phyloP scores from a whole-genome alignment of 2,113 vertebrate species.

The Heterochromis multidens region DNA sequence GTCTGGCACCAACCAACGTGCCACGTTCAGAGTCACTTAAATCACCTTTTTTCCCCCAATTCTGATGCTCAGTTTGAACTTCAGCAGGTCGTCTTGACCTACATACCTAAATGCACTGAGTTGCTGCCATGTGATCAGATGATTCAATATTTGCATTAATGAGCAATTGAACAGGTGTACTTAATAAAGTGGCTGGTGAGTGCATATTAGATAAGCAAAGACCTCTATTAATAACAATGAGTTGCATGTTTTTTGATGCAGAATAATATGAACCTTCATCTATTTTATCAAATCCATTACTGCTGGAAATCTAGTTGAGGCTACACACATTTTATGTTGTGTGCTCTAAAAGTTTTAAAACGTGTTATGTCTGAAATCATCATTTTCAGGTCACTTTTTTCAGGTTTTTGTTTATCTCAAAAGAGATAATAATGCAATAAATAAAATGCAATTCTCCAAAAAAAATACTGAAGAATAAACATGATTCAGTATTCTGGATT shows the following conservation, averaged over 20 bases:
- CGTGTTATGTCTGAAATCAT: neutral
- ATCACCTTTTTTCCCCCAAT: rapidly evolving
- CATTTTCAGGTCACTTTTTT: neutral
- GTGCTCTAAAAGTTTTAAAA: neutral
- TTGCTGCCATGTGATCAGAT: too few species aligned
- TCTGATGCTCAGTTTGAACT: neutral
- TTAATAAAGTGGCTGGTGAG: too few species aligned
- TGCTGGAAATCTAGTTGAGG: neutral
- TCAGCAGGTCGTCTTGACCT: neutral
- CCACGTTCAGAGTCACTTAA: neutral
- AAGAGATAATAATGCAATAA: neutral
- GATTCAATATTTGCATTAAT: too few species aligned
- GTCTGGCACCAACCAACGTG: too few species aligned
- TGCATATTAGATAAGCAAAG: too few species aligned
- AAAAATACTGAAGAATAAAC: neutral
- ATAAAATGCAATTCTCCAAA: neutral
- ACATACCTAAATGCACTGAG: too few species aligned
- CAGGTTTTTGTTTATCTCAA: neutral
- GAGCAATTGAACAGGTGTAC: too few species aligned
- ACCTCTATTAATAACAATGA: too few species aligned
- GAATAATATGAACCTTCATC: too few species aligned
- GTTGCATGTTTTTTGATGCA: too few species aligned
- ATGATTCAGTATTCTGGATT: neutral
- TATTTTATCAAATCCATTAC: neutral
- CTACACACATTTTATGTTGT: neutral